Evolutionary conservation across 2,888 invertebrate species (phyloP).

Genomic region (Tenthredo scrophulariae): DNA sequence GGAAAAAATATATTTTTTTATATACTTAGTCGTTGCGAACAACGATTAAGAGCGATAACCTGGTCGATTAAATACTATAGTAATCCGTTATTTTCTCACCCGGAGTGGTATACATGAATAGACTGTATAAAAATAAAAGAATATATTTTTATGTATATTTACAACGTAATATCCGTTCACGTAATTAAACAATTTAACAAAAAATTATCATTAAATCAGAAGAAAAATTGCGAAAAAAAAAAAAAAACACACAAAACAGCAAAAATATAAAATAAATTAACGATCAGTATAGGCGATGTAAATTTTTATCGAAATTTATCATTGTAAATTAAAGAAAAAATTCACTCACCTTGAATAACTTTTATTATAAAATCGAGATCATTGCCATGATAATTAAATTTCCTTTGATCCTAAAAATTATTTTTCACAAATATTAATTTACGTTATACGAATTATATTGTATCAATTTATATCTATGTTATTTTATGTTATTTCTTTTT

Average conservation of each 20-base stretch:
- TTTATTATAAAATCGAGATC: neutral
- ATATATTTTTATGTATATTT: constrained; percentile 48
- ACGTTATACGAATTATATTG: neutral
- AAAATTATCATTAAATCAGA: neutral
- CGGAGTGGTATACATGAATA: neutral
- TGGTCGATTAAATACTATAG: neutral
- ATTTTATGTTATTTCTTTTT: constrained; percentile 4
- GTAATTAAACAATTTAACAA: neutral
- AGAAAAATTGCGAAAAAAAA: neutral
- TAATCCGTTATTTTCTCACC: neutral
- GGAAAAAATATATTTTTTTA: neutral
- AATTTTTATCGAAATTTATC: neutral
- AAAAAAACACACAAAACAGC: no score
- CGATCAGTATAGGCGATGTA: neutral
- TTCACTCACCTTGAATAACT: neutral
- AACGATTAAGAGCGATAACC: neutral
- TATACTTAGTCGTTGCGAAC: neutral
- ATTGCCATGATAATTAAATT: neutral
- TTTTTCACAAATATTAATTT: neutral
- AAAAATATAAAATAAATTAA: neutral
- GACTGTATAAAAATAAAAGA: neutral
- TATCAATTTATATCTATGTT: neutral
- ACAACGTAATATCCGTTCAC: neutral
- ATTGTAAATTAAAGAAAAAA: neutral
- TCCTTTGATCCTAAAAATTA: neutral